These are phyloP conservation scores for Corythornis vintsioides DNA, from an alignment of 2,113 vertebrate species.

Conservation along the genomic window DNA sequence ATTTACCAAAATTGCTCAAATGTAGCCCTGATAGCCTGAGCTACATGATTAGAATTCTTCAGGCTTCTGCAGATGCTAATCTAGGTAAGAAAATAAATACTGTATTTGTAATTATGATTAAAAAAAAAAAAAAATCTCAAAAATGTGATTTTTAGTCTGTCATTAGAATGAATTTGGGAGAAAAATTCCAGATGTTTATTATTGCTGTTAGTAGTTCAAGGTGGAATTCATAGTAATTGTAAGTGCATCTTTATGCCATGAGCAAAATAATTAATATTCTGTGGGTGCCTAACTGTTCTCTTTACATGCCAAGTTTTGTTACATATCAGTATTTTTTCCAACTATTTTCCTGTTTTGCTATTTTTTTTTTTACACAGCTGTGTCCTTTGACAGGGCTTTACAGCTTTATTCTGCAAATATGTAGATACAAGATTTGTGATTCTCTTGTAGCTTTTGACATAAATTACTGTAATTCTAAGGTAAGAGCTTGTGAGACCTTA, in stretches of 20 bases:
- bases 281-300: neutral
- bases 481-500: neutral
- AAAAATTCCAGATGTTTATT: neutral
- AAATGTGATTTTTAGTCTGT: neutral
- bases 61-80: constrained; percentile 75
- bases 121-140: neutral
- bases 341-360: neutral
- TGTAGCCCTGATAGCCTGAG: constrained; percentile 88
- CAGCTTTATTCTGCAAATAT: neutral
- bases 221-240: neutral
- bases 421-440: neutral
- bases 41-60: constrained; percentile 90
- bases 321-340: neutral
- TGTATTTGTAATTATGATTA: neutral
- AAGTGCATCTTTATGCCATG: neutral
- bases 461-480: neutral
- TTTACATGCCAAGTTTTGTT: neutral
- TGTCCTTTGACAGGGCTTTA: neutral
- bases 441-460: neutral
- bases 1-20: constrained; percentile 89
- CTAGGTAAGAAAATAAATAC: constrained; percentile 75
- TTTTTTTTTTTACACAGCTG: neutral
- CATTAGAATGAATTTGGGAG: neutral
- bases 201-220: neutral
- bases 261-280: neutral